Evolutionary conservation across 1,140 invertebrate genomes (phyloP).

Genomic region (Eurosta solidaginis): DNA sequence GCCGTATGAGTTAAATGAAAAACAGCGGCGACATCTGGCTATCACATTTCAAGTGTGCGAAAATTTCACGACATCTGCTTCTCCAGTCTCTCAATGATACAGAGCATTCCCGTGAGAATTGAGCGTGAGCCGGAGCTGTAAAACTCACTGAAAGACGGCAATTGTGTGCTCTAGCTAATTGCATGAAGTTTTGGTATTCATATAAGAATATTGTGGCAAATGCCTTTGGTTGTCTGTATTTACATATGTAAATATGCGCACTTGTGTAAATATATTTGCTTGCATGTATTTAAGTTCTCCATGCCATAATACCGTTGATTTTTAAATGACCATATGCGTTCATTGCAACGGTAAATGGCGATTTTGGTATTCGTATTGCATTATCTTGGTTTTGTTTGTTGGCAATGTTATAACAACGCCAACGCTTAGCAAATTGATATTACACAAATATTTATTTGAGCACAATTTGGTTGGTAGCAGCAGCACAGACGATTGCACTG

Average conservation of each 20-base stretch:
- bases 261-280: not conserved
- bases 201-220: not conserved
- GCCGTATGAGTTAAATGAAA: no score
- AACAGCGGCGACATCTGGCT: no score
- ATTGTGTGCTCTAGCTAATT: not conserved
- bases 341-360: not conserved
- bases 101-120: no score
- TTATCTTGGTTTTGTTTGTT: no score
- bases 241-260: no score
- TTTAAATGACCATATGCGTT: slow-evolving; percentile 3
- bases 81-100: no score
- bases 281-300: no score
- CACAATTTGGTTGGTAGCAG: not conserved
- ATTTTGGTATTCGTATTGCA: not conserved
- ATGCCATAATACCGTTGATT: not conserved
- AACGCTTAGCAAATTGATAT: not conserved
- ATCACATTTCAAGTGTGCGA: no score
- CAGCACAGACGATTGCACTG: not conserved
- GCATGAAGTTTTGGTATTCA: not conserved
- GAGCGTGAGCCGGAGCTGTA: no score
- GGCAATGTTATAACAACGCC: not conserved
- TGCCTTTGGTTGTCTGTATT: not conserved
- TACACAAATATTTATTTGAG: not conserved
- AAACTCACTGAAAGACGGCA: no score
- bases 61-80: no score